These are phyloP conservation scores for Xerus inauris DNA, from an alignment of 2,113 vertebrate species.

Conservation along the genomic window DNA sequence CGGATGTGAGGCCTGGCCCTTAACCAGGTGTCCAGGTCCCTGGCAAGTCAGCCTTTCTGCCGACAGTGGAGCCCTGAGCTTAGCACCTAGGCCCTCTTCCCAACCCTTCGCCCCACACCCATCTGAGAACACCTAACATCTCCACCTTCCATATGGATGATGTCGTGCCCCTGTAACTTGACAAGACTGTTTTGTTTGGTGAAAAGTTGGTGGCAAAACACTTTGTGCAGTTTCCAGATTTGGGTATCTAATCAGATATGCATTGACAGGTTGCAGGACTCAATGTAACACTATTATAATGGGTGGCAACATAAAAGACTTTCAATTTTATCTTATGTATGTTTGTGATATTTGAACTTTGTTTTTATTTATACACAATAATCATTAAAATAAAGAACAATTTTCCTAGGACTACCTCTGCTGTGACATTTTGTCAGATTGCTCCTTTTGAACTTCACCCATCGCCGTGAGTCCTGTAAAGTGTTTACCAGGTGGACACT, in stretches of 20 bases:
- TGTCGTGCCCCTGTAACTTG: neutral
- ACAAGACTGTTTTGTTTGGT: neutral
- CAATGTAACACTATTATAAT: neutral
- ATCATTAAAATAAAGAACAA: neutral
- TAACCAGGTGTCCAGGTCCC: neutral
- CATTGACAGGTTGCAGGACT: neutral
- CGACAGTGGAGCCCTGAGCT: neutral
- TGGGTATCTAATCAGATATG: neutral
- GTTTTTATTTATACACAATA: neutral
- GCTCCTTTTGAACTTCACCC: neutral
- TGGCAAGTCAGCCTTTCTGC: neutral
- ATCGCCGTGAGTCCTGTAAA: neutral
- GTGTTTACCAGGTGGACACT: slow-evolving; percentile 6
- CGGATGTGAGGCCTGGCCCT: neutral
- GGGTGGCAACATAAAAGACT: neutral
- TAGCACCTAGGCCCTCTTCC: rapidly evolving
- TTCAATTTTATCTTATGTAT: neutral
- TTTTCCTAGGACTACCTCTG: neutral
- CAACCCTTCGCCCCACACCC: neutral
- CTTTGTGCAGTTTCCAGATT: neutral
- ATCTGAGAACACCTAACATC: neutral
- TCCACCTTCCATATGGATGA: neutral
- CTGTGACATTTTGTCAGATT: neutral
- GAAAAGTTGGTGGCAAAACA: neutral
- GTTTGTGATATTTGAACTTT: neutral